Evolutionary conservation across 1,140 invertebrate genomes (phyloP).

Genomic region (Megalopta genalis): DNA sequence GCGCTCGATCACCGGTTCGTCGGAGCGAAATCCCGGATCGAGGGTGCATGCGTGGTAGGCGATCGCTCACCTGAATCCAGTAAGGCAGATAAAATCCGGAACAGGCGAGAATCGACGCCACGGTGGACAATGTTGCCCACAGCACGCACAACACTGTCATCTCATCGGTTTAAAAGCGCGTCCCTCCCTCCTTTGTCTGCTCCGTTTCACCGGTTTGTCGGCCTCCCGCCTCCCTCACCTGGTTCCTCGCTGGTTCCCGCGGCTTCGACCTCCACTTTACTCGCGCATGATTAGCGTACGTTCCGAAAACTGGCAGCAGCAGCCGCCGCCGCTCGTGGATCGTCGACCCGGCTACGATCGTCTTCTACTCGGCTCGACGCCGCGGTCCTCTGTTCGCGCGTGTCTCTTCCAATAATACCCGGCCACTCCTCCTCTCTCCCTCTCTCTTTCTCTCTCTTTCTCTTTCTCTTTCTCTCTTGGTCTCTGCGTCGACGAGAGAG

Average conservation of each 20-base stretch:
- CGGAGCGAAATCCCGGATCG: not conserved
- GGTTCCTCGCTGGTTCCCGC: not conserved
- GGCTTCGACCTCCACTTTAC: slow-evolving; percentile 14
- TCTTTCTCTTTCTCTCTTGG: too few relatives aligned
- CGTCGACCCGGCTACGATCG: not conserved
- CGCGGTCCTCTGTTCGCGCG: too few relatives aligned
- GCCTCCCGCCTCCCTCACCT: not conserved
- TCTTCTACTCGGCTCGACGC: not conserved
- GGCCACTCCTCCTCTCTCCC: too few relatives aligned
- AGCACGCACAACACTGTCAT: slow-evolving; percentile 83
- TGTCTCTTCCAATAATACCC: too few relatives aligned
- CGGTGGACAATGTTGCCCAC: slow-evolving; percentile 84
- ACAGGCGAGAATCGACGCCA: slow-evolving; percentile 83
- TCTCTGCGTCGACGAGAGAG: not conserved
- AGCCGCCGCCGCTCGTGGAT: not conserved
- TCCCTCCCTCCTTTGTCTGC: slow-evolving; percentile 17
- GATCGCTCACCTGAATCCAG: slow-evolving; percentile 84
- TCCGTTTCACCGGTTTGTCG: not conserved
- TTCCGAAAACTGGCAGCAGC: not conserved
- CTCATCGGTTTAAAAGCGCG: slow-evolving; percentile 65
- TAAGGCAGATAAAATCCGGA: slow-evolving; percentile 86
- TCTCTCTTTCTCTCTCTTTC: too few relatives aligned
- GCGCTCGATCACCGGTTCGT: too few relatives aligned
- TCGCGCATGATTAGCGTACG: slow-evolving; percentile 22
- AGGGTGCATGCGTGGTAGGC: not conserved